Evolutionary conservation across 2,888 invertebrate species (phyloP), one percentile per base, ranked within the genome.

Genomic region (Lampropteryx suffumata): DNA sequence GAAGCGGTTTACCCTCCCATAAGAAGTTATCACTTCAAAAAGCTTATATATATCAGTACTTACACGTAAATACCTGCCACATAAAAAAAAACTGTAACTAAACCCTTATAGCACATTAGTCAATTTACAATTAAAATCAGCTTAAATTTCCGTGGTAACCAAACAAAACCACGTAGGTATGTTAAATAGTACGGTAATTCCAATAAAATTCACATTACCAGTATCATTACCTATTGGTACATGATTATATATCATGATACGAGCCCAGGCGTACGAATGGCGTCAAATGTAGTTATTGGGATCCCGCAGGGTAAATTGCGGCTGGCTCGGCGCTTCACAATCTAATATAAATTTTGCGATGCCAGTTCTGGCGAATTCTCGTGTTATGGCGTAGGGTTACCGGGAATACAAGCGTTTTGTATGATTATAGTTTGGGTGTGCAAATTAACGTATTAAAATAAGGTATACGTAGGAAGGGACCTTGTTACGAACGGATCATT

Each of bases 261-360:
- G 42, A 39, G 29, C 46, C 39, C 44, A 34, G 21, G 28, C 21
- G 28, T 63, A 64, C 73, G 70, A 75, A 76, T 73, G 65, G 66
- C 67, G 59, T 64, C 64, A 71, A 76, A 76, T 73, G 71, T 76
- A 74, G 73, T 77, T 77, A 76, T 66, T 64, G 66, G 65, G 60
- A 67, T 65, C 70, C 74, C 71, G 53, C 64, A 59, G 71, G 70
- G 70, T 65, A 71, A 71, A 76, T 72, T 72, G 71, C 65, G 73
- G 69, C 57, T 58, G 64, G 67, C 53, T 64, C 67, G 65, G 53
- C 65, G 48, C 39, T 61, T 72, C 64, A 62, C 69, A 66, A 69
- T 71, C 65, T 73, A 72, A 76, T 74, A 77, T 72, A 73, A 70
- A 72, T 75, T 70, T 72, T 63, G 67, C 61, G 65, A 72, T 71